These are phyloP conservation scores for Agonopterix subpropinquella DNA, from an alignment of 2,888 invertebrate genomes.

Conservation along the genomic window DNA sequence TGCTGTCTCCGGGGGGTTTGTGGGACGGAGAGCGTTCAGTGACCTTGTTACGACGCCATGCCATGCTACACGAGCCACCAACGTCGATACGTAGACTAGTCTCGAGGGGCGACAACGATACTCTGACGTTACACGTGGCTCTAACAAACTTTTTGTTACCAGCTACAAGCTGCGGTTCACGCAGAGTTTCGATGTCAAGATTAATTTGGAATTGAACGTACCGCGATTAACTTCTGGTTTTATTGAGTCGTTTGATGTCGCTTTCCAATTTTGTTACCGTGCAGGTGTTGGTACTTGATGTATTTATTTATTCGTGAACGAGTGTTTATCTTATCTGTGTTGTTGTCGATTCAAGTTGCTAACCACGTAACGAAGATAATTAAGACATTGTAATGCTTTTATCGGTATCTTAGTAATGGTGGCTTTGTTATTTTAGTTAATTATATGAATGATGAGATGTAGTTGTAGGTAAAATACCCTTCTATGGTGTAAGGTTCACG, in stretches of 20 bases:
- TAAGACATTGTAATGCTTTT: constrained; percentile 2
- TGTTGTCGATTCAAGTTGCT: neutral
- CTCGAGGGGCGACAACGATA: no score
- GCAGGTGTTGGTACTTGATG: neutral
- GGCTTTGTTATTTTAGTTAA: neutral
- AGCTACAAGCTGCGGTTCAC: constrained; percentile 13
- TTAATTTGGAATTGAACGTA: constrained; percentile 10
- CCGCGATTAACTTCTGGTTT: constrained; percentile 23
- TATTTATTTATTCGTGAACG: neutral
- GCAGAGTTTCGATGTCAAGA: constrained; percentile 15
- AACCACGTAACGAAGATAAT: neutral
- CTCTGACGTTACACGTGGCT: neutral
- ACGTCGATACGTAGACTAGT: no score
- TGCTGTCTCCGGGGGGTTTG: constrained; percentile 27
- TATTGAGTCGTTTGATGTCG: constrained; percentile 14
- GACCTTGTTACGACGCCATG: constrained; percentile 30
- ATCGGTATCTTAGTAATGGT: neutral
- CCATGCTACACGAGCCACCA: neutral
- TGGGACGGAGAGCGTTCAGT: constrained; percentile 27
- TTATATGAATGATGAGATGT: no score
- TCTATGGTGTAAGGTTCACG: no score
- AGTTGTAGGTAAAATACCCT: no score
- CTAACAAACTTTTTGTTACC: constrained; percentile 1
- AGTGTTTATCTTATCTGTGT: neutral
- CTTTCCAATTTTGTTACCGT: constrained; percentile 7